phyloP scores from a whole-genome alignment of 2,113 vertebrate genomes.

The Lepidiolamprologus cunningtoni region DNA sequence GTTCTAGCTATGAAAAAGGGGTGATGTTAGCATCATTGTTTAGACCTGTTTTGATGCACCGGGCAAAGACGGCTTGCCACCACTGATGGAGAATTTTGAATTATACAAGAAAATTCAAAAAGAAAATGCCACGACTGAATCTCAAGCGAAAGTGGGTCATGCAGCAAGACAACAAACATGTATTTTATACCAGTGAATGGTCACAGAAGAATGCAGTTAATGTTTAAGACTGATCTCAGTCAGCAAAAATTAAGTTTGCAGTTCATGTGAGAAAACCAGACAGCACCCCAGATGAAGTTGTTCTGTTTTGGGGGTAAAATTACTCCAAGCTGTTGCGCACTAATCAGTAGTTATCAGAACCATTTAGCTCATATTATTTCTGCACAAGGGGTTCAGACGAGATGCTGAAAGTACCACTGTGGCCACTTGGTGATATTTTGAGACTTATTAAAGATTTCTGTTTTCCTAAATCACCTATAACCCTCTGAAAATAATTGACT shows the following conservation, averaged over 20 bases:
- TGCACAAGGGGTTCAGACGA: neutral
- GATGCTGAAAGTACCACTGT: neutral
- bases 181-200: neutral
- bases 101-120: neutral
- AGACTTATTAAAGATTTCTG: neutral
- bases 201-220: neutral
- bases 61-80: accelerated
- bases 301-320: neutral
- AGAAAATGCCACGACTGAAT: neutral
- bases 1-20: neutral
- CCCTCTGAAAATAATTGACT: neutral
- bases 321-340: neutral
- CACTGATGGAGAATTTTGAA: neutral
- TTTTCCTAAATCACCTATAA: neutral
- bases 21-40: neutral
- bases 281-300: neutral
- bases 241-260: neutral
- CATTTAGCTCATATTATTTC: neutral
- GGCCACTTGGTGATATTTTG: neutral
- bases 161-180: neutral
- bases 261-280: neutral
- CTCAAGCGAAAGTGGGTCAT: neutral
- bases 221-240: neutral
- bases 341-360: neutral
- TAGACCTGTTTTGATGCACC: neutral